Evolutionary conservation across 2,797 vertebrate species (phyloP).

Genomic region (Schizopygopsis pylzovi): DNA sequence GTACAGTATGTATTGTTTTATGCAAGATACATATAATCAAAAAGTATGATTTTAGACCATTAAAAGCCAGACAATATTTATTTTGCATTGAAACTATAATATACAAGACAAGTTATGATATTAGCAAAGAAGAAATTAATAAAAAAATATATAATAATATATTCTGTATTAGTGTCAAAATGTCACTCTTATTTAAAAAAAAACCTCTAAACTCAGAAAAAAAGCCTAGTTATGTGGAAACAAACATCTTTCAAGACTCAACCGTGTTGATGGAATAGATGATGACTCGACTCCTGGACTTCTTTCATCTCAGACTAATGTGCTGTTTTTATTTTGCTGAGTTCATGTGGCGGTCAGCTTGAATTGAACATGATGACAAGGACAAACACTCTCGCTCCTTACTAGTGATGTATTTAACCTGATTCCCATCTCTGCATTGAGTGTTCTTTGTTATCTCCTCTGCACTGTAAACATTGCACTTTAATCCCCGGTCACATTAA

Average conservation of each 20-base stretch:
- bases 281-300: not conserved
- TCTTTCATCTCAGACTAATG: not conserved
- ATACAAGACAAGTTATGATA: not conserved
- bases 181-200: not conserved
- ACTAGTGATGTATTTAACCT: constrained; percentile 34
- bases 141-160: not conserved
- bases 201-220: not conserved
- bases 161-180: not conserved
- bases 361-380: constrained; percentile 14
- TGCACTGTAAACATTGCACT: constrained; percentile 31
- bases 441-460: constrained; percentile 11
- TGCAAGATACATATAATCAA: not conserved
- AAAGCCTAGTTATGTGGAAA: not conserved
- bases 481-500: constrained; percentile 35
- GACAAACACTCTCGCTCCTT: not conserved
- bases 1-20: not conserved
- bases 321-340: constrained; percentile 10
- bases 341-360: constrained; percentile 31
- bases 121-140: not conserved
- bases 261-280: not conserved
- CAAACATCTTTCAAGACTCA: not conserved
- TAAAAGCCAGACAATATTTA: not conserved
- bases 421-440: constrained; percentile 7
- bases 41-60: not conserved
- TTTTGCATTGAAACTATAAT: not conserved